Base-by-base conservation (phyloP, 2,888 invertebrate species). In the Eurois occulta region DNA sequence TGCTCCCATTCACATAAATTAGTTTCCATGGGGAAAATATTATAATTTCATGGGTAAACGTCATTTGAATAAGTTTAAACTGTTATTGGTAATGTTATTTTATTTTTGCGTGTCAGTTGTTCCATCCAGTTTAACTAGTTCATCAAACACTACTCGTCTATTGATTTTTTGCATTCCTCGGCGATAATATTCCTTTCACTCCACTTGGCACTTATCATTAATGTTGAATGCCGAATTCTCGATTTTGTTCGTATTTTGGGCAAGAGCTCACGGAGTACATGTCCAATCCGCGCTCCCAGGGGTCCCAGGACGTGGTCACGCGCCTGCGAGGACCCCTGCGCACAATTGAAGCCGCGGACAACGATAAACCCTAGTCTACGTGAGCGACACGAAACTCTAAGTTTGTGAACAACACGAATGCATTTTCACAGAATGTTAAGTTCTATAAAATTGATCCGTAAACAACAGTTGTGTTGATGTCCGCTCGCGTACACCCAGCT, bases 1-100 rank as follows among this genome's bases (percentile, higher is more conserved):
- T 72, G 84, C 76, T 75, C 72, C 73, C 75, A 74, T 64, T 72
- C 77, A 69, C 80, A 85, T 87, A 87, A 88, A 87, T 84, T 80
- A 78, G 24, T 52, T 67, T 62, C 71, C 52, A 72, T 35, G 62
- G 64, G 80, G 73, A 81, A 79, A 70, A 74, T 78, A 72, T 75
- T 80, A 69, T 46, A 75, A 79, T 83, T 87, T 80, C 77, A 81
- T 84, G 81, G 77, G 66, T 74, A 84, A 74, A 75, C 66, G 11
- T 72, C 46, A 78, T 84, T 68, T 64, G 41, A 75, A 75, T 85
- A 82, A 75, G 46, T 65, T 84, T 58, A 64, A 78, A 78, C 48
- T 72, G 55, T 58, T 84, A 74, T 64, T 80, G 68, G 46, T 18
- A 84, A 60, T 75, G 46, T 71, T 72, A 58, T 79, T 75, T 71